Evolutionary conservation across 2,888 invertebrate genomes (phyloP).

Genomic region (Rhaphigaster nebulosa): DNA sequence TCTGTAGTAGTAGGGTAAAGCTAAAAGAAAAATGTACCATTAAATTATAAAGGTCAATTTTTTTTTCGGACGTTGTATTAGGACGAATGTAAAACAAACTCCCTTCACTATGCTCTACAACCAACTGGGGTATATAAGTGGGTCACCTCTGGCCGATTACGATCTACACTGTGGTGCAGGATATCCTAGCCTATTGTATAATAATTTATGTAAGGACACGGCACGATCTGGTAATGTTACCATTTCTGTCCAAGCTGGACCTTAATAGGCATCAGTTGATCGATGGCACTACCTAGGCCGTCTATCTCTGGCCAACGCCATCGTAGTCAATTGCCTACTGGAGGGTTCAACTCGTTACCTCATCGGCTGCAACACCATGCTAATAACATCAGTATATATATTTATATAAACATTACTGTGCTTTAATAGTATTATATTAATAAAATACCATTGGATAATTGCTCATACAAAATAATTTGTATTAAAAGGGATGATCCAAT

Average conservation of each 20-base stretch:
- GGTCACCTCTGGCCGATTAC: neutral
- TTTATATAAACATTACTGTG: neutral
- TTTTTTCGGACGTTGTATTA: neutral
- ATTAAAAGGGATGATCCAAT: too few species aligned
- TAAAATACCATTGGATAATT: too few species aligned
- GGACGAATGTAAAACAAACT: neutral
- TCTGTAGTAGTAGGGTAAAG: too few species aligned
- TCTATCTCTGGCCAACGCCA: neutral
- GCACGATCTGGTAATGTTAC: neutral
- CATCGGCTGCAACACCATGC: neutral
- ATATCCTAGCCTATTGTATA: slow-evolving; percentile 27
- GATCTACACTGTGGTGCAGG: neutral
- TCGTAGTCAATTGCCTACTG: neutral
- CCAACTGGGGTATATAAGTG: neutral
- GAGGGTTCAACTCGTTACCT: neutral
- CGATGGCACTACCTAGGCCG: neutral
- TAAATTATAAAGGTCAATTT: neutral
- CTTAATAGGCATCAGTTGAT: slow-evolving; percentile 11
- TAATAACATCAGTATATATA: neutral
- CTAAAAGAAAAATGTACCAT: too few species aligned
- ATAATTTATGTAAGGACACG: slow-evolving; percentile 36
- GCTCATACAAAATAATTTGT: too few species aligned
- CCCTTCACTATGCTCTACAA: neutral
- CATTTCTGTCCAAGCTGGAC: neutral
- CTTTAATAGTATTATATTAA: too few species aligned